Conservation (phyloP, 2,797 vertebrate genomes). For the Morelia viridis region DNA sequence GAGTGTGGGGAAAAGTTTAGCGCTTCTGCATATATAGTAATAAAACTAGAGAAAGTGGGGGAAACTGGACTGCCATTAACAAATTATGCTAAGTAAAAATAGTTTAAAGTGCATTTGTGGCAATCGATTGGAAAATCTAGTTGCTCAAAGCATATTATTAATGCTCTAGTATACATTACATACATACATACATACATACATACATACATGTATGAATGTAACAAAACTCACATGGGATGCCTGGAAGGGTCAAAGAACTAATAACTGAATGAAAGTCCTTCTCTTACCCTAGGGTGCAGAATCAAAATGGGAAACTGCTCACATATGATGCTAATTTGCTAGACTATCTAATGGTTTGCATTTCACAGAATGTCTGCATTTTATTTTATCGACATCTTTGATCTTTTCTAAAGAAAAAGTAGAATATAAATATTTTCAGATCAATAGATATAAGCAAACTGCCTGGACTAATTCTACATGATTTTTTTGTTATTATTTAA, state of each 20-base stretch:
- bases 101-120: slow-evolving; percentile 36
- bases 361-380: neutral
- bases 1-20: slow-evolving; percentile 40
- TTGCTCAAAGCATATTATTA: slow-evolving; percentile 65
- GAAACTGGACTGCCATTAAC: slow-evolving; percentile 52
- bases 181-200: too few species aligned
- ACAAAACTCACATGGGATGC: slow-evolving; percentile 32
- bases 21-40: slow-evolving; percentile 37
- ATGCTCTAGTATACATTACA: slow-evolving; percentile 31
- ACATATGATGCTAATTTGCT: slow-evolving; percentile 47
- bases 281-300: slow-evolving; percentile 41
- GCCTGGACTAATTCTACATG: neutral
- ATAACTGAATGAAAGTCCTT: slow-evolving; percentile 54
- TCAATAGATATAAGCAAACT: neutral
- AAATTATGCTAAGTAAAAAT: slow-evolving; percentile 61
- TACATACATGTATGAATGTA: slow-evolving; percentile 26
- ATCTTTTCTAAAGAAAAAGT: neutral
- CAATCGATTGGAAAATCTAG: slow-evolving; percentile 50
- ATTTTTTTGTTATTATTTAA: neutral
- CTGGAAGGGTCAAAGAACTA: slow-evolving; percentile 48
- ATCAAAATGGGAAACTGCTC: slow-evolving; percentile 38
- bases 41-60: neutral
- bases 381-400: neutral
- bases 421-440: neutral
- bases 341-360: slow-evolving; percentile 13